Evolutionary conservation across 2,888 invertebrate genomes (phyloP).

Genomic region (Nomada ruficornis): DNA sequence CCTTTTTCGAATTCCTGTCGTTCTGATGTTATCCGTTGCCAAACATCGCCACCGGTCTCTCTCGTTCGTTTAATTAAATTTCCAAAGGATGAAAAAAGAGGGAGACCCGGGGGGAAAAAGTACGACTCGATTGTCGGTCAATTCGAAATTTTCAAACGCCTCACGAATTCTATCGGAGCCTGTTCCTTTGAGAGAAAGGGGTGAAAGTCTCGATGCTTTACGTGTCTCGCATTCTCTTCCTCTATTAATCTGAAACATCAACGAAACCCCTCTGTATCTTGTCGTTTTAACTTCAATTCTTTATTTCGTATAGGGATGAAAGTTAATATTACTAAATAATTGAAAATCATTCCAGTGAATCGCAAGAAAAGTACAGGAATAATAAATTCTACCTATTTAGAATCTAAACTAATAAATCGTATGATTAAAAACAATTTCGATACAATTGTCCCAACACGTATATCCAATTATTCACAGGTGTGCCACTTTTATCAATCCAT

Average conservation of each 20-base stretch:
- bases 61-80: constrained; percentile 52
- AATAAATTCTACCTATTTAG: too few species aligned
- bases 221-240: background rate
- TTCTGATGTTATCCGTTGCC: constrained; percentile 36
- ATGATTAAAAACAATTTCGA: too few species aligned
- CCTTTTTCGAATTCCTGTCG: constrained; percentile 27
- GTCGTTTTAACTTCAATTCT: background rate
- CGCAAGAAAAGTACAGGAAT: too few species aligned
- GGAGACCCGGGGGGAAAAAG: background rate
- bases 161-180: background rate
- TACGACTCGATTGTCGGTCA: constrained; percentile 23
- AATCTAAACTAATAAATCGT: too few species aligned
- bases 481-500: too few species aligned
- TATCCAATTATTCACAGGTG: too few species aligned
- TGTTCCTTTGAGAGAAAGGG: background rate
- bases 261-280: background rate
- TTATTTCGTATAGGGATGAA: too few species aligned
- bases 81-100: constrained; percentile 1
- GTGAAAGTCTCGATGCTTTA: background rate
- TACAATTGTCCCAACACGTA: too few species aligned
- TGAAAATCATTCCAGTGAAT: too few species aligned
- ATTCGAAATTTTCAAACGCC: constrained; percentile 39
- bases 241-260: background rate
- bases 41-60: constrained; percentile 35
- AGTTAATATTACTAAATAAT: too few species aligned